Evolutionary conservation across 1,140 invertebrate species (phyloP).

Genomic region (Contarinia nasturtii): DNA sequence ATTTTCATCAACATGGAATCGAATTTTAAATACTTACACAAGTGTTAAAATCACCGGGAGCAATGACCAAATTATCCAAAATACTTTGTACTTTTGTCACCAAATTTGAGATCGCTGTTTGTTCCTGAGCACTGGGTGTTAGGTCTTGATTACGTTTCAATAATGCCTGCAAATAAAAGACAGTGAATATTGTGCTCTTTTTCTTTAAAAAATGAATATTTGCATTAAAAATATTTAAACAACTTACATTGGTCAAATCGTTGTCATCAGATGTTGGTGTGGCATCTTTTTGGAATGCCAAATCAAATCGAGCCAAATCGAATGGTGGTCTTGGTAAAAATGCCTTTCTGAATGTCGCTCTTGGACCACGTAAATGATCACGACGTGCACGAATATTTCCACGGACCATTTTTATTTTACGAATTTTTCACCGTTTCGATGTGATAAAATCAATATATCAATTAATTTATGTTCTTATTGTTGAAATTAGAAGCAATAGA

Average conservation of each 20-base stretch:
- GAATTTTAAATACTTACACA: constrained; percentile 55
- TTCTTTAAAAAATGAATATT: constrained; percentile 3
- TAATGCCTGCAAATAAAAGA: constrained; percentile 39
- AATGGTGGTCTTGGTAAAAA: constrained; percentile 76
- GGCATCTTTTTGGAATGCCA: constrained; percentile 66
- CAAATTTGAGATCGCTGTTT: constrained; percentile 75
- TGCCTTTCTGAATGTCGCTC: constrained; percentile 17
- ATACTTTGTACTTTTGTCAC: constrained; percentile 86
- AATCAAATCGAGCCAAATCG: constrained; percentile 73
- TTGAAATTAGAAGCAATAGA: too few relatives aligned
- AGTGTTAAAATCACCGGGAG: constrained; percentile 83
- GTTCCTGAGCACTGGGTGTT: constrained; percentile 72
- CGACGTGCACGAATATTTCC: constrained; percentile 1
- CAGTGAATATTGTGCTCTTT: background rate
- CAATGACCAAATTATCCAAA: constrained; percentile 80
- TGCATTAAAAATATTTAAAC: constrained; percentile 1
- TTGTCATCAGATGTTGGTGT: constrained; percentile 62
- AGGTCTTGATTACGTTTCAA: constrained; percentile 81
- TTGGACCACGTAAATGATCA: background rate
- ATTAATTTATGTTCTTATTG: too few relatives aligned
- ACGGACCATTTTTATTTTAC: constrained; percentile 5
- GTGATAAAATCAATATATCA: too few relatives aligned
- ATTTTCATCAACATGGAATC: too few relatives aligned
- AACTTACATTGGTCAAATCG: constrained; percentile 53
- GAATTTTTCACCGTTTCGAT: too few relatives aligned